Evolutionary conservation across 2,888 invertebrate species (phyloP).

Genomic region (Thereva nobilitata): DNA sequence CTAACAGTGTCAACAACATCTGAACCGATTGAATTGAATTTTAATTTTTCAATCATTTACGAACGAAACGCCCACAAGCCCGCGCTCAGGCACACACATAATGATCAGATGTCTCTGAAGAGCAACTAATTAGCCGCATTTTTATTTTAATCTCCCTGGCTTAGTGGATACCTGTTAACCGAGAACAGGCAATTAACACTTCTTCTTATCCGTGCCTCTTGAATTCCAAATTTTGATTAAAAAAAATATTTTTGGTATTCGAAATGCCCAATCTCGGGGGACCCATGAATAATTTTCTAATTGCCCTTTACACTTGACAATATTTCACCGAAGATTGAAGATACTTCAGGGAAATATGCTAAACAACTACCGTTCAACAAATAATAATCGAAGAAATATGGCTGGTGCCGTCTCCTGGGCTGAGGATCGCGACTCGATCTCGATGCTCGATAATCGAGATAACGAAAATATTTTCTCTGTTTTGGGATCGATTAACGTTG

Average conservation of each 20-base stretch:
- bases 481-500: slow-evolving; percentile 22
- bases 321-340: slow-evolving; percentile 1
- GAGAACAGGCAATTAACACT: slow-evolving; percentile 32
- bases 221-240: not conserved
- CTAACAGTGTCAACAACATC: slow-evolving; percentile 15
- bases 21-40: slow-evolving; percentile 16
- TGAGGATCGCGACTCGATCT: too few relatives aligned
- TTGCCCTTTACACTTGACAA: slow-evolving; percentile 6
- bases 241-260: slow-evolving; percentile 28
- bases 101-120: not conserved
- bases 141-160: slow-evolving; percentile 15
- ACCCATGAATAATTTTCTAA: slow-evolving; percentile 28
- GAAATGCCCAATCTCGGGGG: slow-evolving; percentile 14
- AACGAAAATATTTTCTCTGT: slow-evolving; percentile 16
- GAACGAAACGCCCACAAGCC: slow-evolving; percentile 12
- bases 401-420: too few relatives aligned
- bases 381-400: too few relatives aligned
- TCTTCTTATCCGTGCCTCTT: not conserved
- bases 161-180: slow-evolving; percentile 19
- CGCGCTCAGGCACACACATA: not conserved
- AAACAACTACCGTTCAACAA: slow-evolving; percentile 4
- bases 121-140: slow-evolving; percentile 24
- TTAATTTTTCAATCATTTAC: slow-evolving; percentile 23
- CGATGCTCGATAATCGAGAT: not conserved
- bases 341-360: not conserved